phyloP scores from a whole-genome alignment of 2,888 invertebrate genomes.

The Zhuqinia jingwanae region DNA sequence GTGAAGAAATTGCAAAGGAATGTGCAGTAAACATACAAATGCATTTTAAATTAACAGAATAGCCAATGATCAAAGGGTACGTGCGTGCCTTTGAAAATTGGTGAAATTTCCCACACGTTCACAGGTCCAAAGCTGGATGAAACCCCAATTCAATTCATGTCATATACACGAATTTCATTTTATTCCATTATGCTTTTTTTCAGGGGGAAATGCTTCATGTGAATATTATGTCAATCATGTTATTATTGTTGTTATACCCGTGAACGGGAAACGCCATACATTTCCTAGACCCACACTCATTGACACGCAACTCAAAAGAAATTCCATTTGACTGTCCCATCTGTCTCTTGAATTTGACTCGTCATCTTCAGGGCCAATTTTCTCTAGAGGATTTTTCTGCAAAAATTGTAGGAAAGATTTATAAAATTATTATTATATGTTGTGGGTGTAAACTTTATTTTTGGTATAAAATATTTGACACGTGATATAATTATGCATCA shows the following conservation, averaged over 20 bases:
- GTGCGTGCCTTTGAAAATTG: conserved; percentile 70
- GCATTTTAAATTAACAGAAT: neutral
- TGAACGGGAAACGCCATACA: conserved; percentile 79
- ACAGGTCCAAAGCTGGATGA: conserved; percentile 82
- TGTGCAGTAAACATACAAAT: neutral
- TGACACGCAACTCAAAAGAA: conserved; percentile 80
- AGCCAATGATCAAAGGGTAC: neutral
- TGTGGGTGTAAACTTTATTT: no score
- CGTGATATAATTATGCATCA: no score
- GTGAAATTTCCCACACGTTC: conserved; percentile 81
- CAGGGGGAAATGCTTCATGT: neutral
- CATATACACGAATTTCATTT: no score
- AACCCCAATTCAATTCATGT: no score
- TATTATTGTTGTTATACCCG: conserved; percentile 42
- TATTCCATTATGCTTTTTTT: neutral
- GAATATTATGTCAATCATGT: neutral
- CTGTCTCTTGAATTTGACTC: conserved; percentile 42
- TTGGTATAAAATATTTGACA: no score
- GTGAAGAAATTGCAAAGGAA: neutral
- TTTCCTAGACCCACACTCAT: conserved; percentile 80
- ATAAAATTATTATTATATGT: no score
- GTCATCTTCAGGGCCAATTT: no score
- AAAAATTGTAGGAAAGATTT: no score
- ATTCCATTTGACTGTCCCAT: conserved; percentile 80
- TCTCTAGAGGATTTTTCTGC: no score